Evolutionary conservation across 2,113 vertebrate species (phyloP).

Genomic region (Muntiacus reevesi): DNA sequence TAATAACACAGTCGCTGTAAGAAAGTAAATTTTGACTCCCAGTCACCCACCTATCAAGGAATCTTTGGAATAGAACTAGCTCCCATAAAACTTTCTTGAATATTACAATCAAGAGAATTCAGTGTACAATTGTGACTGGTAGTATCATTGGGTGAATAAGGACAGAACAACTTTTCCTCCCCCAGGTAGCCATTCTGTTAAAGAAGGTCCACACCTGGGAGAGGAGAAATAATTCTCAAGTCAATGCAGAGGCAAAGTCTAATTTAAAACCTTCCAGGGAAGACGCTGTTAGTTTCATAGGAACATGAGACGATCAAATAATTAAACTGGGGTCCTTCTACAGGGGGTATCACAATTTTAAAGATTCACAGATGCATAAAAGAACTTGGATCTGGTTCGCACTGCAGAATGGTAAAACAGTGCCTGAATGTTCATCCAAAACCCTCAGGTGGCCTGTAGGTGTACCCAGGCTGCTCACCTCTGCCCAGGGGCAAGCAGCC

Average conservation of each 20-base stretch:
- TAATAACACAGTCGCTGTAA: not conserved
- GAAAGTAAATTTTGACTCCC: not conserved
- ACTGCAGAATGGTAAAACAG: not conserved
- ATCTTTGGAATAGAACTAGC: not conserved
- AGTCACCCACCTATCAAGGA: not conserved
- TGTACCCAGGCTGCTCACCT: not conserved
- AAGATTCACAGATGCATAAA: not conserved
- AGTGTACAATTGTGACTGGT: fast-evolving
- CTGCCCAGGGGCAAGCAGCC: not conserved
- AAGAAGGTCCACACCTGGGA: not conserved
- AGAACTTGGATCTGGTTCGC: not conserved
- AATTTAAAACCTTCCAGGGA: not conserved
- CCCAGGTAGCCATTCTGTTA: not conserved
- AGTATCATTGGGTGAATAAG: not conserved
- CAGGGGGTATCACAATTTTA: not conserved
- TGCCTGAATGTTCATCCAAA: not conserved
- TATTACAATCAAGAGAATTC: not conserved
- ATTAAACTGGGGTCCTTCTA: not conserved
- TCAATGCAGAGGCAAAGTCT: not conserved
- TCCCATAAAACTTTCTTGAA: not conserved
- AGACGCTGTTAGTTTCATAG: not conserved
- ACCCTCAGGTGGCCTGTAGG: not conserved
- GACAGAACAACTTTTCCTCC: not conserved
- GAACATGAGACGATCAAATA: not conserved
- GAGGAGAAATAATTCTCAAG: not conserved